These are phyloP conservation scores for Trichogramma evanescens DNA, from an alignment of 2,888 invertebrate genomes.

Conservation along the genomic window DNA sequence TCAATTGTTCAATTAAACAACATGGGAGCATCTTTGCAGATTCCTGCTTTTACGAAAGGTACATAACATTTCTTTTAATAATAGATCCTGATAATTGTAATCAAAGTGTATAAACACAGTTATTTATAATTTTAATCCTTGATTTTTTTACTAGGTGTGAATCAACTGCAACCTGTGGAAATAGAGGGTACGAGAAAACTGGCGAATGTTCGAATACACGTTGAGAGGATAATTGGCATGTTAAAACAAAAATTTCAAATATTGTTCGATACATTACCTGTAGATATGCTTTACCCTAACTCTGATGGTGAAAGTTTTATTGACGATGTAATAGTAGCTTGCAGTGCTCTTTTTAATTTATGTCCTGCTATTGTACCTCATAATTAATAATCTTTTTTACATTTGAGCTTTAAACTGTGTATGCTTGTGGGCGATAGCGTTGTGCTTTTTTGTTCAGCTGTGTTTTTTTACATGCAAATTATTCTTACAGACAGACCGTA, in stretches of 20 bases:
- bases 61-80: not conserved
- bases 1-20: not conserved
- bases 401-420: too few relatives aligned
- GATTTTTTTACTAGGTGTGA: not conserved
- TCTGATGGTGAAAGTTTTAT: not conserved
- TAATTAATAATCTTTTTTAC: not conserved
- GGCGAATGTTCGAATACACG: constrained; percentile 1
- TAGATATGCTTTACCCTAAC: not conserved
- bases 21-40: not conserved
- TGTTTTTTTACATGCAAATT: too few relatives aligned
- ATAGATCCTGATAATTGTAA: not conserved
- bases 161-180: constrained; percentile 4
- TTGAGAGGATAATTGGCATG: constrained; percentile 2
- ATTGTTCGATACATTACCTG: not conserved
- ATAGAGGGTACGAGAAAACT: constrained; percentile 1
- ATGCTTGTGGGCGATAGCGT: too few relatives aligned
- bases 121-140: not conserved
- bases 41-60: constrained; percentile 10
- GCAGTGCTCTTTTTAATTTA: constrained; percentile 3
- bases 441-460: too few relatives aligned
- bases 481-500: too few relatives aligned
- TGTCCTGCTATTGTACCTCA: constrained; percentile 1
- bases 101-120: not conserved
- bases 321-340: not conserved
- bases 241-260: constrained; percentile 5